These are phyloP conservation scores for Etheostoma nigrum DNA, from an alignment of 2,797 vertebrate species.

Conservation along the genomic window DNA sequence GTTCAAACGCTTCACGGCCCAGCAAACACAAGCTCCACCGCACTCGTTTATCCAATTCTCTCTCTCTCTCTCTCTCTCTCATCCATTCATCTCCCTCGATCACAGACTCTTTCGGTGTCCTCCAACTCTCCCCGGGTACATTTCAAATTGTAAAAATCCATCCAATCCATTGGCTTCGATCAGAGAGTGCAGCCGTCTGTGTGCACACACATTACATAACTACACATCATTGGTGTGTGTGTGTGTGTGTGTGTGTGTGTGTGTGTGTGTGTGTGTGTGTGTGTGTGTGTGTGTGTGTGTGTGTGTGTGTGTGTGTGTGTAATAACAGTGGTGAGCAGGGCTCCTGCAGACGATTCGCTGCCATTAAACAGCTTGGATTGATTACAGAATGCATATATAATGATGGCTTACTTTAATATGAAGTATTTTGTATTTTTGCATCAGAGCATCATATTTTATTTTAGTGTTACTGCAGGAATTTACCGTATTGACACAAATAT, in stretches of 20 bases:
- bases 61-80: slow-evolving; percentile 25
- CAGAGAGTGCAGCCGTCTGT: slow-evolving; percentile 26
- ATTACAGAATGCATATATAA: background rate
- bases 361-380: too few relatives aligned
- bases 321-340: slow-evolving; percentile 28
- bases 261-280: slow-evolving; percentile 25
- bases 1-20: slow-evolving; percentile 63
- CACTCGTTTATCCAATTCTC: slow-evolving; percentile 3
- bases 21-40: slow-evolving; percentile 47
- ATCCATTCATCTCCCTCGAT: slow-evolving; percentile 25
- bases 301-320: slow-evolving; percentile 12
- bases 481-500: too few relatives aligned
- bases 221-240: background rate
- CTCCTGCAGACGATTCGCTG: slow-evolving; percentile 13
- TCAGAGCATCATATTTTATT: background rate
- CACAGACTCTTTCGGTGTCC: slow-evolving; percentile 29
- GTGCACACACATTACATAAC: slow-evolving; percentile 17
- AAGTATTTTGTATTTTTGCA: background rate
- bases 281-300: slow-evolving; percentile 16
- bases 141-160: slow-evolving; percentile 67
- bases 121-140: slow-evolving; percentile 54
- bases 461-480: background rate
- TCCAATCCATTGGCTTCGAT: slow-evolving; percentile 61
- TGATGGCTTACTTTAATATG: background rate
- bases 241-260: slow-evolving; percentile 27